Evolutionary conservation across 1,140 invertebrate species (phyloP).

Genomic region (Chironomus tepperi): DNA sequence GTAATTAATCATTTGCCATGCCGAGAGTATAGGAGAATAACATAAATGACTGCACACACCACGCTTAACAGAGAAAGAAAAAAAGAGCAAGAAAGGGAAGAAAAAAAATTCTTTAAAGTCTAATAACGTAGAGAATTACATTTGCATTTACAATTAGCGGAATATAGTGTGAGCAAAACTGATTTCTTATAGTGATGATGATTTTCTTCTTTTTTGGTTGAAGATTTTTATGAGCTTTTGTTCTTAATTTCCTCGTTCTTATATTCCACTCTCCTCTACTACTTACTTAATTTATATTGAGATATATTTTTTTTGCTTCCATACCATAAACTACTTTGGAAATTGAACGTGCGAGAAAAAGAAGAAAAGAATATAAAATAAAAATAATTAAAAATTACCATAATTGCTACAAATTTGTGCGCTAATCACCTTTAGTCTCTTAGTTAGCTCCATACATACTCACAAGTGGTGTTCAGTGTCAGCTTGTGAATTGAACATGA

Average conservation of each 20-base stretch:
- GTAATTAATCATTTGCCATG: conserved; percentile 18
- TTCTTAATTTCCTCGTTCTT: neutral
- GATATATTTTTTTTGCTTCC: neutral
- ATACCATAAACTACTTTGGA: neutral
- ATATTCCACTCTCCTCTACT: neutral
- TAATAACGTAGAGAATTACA: neutral
- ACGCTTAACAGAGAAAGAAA: neutral
- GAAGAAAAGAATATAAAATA: neutral
- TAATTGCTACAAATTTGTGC: conserved; percentile 23
- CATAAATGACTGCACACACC: conserved; percentile 19
- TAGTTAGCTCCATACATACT: neutral
- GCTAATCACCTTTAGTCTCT: conserved; percentile 7
- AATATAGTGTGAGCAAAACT: neutral
- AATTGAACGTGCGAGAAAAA: neutral
- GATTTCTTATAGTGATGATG: neutral
- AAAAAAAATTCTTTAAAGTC: neutral
- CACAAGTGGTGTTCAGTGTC: neutral
- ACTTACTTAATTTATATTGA: neutral
- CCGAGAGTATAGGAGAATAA: neutral
- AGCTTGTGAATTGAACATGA: neutral
- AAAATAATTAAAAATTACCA: conserved; percentile 22
- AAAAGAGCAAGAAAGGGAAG: no score
- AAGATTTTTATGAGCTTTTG: conserved; percentile 9
- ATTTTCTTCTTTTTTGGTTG: neutral
- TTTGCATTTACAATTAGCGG: conserved; percentile 20